Evolutionary conservation across 2,113 vertebrate genomes (phyloP), one percentile per base, ranked within the genome.

Genomic region (Lutjanus erythropterus): DNA sequence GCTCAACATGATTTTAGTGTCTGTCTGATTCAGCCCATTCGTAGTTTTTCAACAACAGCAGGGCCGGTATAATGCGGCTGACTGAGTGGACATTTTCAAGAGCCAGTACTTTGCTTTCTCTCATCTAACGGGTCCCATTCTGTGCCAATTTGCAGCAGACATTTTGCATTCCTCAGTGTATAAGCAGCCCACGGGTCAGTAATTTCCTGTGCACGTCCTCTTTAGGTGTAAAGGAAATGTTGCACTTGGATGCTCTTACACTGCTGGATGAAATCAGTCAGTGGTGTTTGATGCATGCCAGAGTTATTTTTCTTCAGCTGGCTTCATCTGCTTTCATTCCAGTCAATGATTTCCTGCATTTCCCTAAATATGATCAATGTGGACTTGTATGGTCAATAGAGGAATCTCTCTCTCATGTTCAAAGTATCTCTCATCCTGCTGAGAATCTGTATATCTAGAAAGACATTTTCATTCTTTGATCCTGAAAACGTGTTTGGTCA

Each of bases 271-370:
- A 64, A 11, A 53, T 59, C 62, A 49, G 33, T 37, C 8, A 53
- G 35, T 23, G 16, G 39, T 53, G 53, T 47, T 5, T 27, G 18
- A 74, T 37, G 39, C 16, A 9, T 25, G 58, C 3, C 37, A 16
- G 37, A 31, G 29, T 35, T 47, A 33, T 62, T 11, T 47, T 39
- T 47, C 6, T 7, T 25, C 18, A 42, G 9, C 14, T n/a, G 16
- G 29, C 7, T 27, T 50, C 18, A 18, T 49, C 6, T 9, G 29
- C 58, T 44, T 80, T 61, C 0, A 29, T 41, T 41, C 70, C 7
- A 41, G 52, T 42, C 60, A 37, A 52, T 73, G 44, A 59, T 65
- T 65, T 77, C 15, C n/a, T 41, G n/a, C 23, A 72, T 66, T 73
- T 52, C 27, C 12, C n/a, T 4, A 16, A 62, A 71, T 55, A 62